phyloP scores from a whole-genome alignment of 2,797 vertebrate genomes.

The Muscicapa striata region DNA sequence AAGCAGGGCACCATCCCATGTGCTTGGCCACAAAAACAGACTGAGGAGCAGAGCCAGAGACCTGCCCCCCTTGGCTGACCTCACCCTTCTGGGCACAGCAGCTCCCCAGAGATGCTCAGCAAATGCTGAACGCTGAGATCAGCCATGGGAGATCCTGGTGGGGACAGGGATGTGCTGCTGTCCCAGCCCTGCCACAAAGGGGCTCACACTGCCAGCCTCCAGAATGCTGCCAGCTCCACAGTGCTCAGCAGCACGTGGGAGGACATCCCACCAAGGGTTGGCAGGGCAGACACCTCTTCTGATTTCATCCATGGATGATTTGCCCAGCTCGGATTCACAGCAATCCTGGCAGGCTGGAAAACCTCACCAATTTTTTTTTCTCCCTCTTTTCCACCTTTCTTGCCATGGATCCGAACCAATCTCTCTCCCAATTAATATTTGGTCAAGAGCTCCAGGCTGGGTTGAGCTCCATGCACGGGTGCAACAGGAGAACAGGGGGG shows the following conservation, averaged over 20 bases:
- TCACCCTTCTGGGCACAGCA: not conserved
- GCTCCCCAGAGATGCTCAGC: not conserved
- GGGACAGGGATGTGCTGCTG: not conserved
- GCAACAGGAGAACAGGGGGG: not conserved
- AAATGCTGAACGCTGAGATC: not conserved
- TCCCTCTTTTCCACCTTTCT: not conserved
- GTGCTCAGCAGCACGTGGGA: not conserved
- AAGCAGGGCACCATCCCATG: not conserved
- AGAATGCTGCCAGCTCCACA: not conserved
- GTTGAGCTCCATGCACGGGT: not conserved
- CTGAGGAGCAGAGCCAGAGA: not conserved
- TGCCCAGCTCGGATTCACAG: not conserved
- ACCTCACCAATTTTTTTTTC: not conserved
- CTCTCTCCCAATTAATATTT: not conserved
- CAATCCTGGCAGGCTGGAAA: not conserved
- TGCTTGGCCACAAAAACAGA: not conserved
- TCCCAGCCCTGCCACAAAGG: fast-evolving
- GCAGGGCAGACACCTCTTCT: not conserved
- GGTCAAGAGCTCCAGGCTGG: not conserved
- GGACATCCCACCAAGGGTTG: not conserved
- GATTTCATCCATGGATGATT: not conserved
- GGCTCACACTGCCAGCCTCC: not conserved
- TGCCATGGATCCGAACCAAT: not conserved
- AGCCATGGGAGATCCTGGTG: fast-evolving
- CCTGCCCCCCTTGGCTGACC: not conserved